Evolutionary conservation across 64 coral and sea anemone genomes (phyloP), one percentile per base, ranked within the genome.

Genomic region (Porites lutea): DNA sequence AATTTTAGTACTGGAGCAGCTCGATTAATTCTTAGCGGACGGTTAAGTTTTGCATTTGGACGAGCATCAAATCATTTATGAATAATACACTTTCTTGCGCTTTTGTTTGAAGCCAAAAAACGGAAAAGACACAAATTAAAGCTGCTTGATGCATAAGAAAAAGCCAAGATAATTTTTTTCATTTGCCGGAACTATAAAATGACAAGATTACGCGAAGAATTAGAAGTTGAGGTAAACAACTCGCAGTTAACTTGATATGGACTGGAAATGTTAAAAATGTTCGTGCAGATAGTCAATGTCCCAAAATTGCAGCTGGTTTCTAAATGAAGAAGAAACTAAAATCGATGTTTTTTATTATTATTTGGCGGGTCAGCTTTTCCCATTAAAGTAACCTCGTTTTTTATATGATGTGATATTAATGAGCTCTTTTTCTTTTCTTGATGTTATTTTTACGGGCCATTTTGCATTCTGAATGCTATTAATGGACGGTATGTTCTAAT

Each of bases 381-480:
- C 62, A 46, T 69, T 84, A 84, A 84, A 66, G 13, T 46, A 65
- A 12, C 12, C 69, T 84, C 62, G 69, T 84, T 84, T 37, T 84
- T 48, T 3, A 84, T 67, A 48, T 84, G 81, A 84, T 84, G 81
- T 16, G 19, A 84, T 68, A 69, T 84, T 84, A 84, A 84, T 84
- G 81, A 84, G 3, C 60, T 84, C 62, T 52, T 67, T 75, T 84
- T 84, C 81, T 84, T 84, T 67, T 84, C 62, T 51, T 84, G 23
- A 65, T 43, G 13, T 47, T 65, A 18, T 84, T 84, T 83, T 84
- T 50, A 83, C 79, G 44, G 81, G 81, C 37, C 81, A 69, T 67
- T 84, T 68, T 84, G 48, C 65, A 14, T 84, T 84, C n/a, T 19
- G 48, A 69, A 23, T 43, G 69, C 64, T 66, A 37, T 52, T 84